phyloP scores from a whole-genome alignment of 1,140 invertebrate species.

The Diprion similis region DNA sequence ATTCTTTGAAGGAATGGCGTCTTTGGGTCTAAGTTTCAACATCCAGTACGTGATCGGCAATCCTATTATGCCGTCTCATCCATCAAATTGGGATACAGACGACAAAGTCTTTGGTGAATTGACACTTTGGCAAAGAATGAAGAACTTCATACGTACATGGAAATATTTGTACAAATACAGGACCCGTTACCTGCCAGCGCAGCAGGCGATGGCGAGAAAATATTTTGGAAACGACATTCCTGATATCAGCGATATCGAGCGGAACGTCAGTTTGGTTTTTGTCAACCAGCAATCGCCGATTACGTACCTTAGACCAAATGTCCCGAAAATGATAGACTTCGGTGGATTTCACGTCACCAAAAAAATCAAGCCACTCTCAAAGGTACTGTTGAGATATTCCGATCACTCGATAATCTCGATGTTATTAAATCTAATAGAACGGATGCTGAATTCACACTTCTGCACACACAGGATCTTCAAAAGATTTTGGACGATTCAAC shows the following conservation, averaged over 20 bases:
- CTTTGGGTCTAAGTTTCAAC: neutral
- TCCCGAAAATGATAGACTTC: constrained; percentile 63
- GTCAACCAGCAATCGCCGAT: constrained; percentile 65
- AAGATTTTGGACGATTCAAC: constrained; percentile 54
- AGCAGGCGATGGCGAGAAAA: constrained; percentile 41
- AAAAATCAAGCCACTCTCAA: constrained; percentile 28
- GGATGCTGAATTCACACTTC: too few species aligned
- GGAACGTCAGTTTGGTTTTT: constrained; percentile 59
- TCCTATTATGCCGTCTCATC: neutral
- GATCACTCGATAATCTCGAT: too few species aligned
- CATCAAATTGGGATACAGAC: neutral
- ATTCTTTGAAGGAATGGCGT: neutral
- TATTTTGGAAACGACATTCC: constrained; percentile 46
- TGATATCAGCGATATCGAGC: constrained; percentile 34
- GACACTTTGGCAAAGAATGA: neutral
- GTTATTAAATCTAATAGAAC: too few species aligned
- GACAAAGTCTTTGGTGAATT: neutral
- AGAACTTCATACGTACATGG: neutral
- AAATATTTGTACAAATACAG: neutral
- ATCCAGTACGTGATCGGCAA: neutral
- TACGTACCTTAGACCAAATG: constrained; percentile 60
- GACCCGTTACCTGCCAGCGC: neutral
- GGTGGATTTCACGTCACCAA: constrained; percentile 59
- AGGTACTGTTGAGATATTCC: constrained; percentile 33
- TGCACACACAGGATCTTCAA: constrained; percentile 52